These are phyloP conservation scores for Nothocercus nigrocapillus DNA, from an alignment of 2,113 vertebrate genomes.

Conservation along the genomic window DNA sequence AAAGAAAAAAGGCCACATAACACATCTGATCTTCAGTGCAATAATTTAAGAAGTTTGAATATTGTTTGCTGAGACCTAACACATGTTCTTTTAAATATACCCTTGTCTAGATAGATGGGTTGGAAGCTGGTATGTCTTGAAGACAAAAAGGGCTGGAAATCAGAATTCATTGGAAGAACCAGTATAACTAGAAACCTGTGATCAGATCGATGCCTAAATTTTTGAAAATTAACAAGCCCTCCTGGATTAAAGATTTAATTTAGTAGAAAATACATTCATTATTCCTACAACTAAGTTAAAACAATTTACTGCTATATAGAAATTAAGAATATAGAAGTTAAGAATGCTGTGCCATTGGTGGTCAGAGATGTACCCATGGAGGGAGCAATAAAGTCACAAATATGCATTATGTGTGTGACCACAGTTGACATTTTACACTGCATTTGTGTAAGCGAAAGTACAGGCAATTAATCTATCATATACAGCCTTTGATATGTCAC, in stretches of 20 bases:
- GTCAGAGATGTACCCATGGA: background rate
- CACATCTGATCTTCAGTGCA: background rate
- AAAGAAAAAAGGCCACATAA: background rate
- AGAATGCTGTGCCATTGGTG: accelerated
- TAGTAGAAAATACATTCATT: background rate
- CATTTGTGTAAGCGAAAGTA: accelerated
- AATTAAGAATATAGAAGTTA: background rate
- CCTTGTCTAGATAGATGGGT: background rate
- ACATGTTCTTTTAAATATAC: background rate
- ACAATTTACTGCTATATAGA: background rate
- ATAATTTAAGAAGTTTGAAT: background rate
- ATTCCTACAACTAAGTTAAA: background rate
- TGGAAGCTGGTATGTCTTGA: background rate
- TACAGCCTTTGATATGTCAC: background rate
- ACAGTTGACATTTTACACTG: background rate
- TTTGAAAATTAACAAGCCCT: background rate
- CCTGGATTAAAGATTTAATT: background rate
- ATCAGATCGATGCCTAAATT: background rate
- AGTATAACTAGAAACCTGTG: background rate
- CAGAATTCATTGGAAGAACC: background rate
- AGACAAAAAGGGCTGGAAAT: background rate
- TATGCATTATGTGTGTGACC: background rate
- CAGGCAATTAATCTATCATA: background rate
- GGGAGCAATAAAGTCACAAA: background rate
- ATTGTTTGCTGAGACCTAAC: background rate